Conservation (phyloP, 2,113 vertebrate genomes). For the Antigone vipio region DNA sequence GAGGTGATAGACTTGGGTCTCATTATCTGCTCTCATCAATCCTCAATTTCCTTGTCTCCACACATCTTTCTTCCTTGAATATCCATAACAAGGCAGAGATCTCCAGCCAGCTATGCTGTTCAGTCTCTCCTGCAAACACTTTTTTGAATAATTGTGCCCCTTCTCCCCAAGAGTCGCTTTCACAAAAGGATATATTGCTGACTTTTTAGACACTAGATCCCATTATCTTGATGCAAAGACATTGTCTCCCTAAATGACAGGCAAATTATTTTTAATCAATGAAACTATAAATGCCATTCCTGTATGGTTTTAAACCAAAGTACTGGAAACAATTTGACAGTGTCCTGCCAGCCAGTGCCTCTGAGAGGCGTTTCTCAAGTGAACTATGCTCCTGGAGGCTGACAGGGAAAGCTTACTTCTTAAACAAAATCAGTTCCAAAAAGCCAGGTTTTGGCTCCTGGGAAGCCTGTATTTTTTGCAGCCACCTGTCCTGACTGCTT, state of each 20-base stretch:
- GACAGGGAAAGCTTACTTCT: slow-evolving; percentile 7
- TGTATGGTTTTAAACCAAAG: background rate
- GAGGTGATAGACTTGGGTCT: background rate
- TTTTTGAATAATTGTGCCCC: background rate
- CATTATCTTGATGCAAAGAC: background rate
- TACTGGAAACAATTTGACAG: background rate
- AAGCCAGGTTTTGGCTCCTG: slow-evolving; percentile 7
- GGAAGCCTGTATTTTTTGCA: slow-evolving; percentile 9
- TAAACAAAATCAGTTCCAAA: slow-evolving; percentile 10
- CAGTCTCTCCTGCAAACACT: background rate
- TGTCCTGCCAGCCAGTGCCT: background rate
- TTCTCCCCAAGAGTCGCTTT: background rate
- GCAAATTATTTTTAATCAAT: slow-evolving; percentile 12
- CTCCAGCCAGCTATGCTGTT: background rate
- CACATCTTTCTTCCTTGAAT: background rate
- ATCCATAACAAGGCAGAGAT: background rate
- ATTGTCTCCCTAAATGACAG: background rate
- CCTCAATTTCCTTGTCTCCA: background rate
- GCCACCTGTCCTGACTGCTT: slow-evolving; percentile 34
- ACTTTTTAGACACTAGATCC: background rate
- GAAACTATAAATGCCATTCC: background rate
- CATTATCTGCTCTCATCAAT: background rate
- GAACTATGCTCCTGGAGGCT: background rate
- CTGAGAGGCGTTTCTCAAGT: background rate
- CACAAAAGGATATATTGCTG: background rate